phyloP scores from a whole-genome alignment of 1,140 invertebrate species.

The Neoseiulus cucumeris region DNA sequence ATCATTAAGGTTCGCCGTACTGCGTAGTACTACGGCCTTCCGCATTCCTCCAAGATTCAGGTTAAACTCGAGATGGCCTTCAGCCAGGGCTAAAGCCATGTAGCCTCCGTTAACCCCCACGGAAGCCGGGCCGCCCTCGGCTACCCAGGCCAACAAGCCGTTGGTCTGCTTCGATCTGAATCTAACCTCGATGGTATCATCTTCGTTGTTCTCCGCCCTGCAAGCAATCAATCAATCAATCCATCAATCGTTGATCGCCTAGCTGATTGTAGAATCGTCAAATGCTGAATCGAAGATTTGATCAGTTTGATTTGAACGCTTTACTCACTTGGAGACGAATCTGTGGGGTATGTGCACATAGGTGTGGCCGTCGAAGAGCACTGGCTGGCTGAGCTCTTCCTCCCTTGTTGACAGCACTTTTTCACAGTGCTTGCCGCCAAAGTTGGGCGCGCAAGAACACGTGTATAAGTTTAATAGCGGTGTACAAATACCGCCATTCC shows the following conservation, averaged over 20 bases:
- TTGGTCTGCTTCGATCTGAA: constrained; percentile 42
- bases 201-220: constrained; percentile 42
- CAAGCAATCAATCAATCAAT: neutral
- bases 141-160: constrained; percentile 45
- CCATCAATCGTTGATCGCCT: neutral
- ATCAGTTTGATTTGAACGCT: constrained; percentile 7
- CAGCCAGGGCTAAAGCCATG: constrained; percentile 37
- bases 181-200: constrained; percentile 37
- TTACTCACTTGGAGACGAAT: constrained; percentile 36
- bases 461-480: constrained; percentile 46
- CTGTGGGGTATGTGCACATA: constrained; percentile 41
- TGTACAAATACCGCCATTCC: constrained; percentile 50
- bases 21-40: constrained; percentile 33
- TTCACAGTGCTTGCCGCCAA: constrained; percentile 48
- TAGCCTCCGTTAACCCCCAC: constrained; percentile 31
- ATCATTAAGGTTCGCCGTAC: constrained; percentile 42
- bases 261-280: neutral
- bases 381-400: constrained; percentile 30
- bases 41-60: constrained; percentile 40
- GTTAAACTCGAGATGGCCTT: constrained; percentile 38
- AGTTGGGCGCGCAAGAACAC: constrained; percentile 44
- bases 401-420: constrained; percentile 27
- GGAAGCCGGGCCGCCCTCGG: constrained; percentile 31
- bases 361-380: constrained; percentile 41
- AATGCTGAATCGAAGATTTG: neutral